Evolutionary conservation across 2,888 invertebrate species (phyloP), one percentile per base, ranked within the genome.

Genomic region (Oxycera nigricornis): DNA sequence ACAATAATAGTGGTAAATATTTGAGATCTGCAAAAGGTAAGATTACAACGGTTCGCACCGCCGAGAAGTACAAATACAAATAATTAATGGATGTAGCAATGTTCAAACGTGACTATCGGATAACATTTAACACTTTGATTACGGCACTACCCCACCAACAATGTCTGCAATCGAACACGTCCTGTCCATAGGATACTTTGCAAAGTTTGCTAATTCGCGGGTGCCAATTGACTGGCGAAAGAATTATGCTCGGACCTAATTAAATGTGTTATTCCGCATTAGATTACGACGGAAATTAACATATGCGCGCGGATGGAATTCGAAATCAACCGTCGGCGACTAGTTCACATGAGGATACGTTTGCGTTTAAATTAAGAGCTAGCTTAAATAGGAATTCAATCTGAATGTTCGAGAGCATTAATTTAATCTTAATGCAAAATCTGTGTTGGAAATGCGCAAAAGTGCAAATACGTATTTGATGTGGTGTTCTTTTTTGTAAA

Each of bases 251-350:
- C 26, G 50, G 22, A 50, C 50, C 68, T 68, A 68, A 68, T 68
- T 68, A 68, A 68, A 68, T 52, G 68, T 50, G 68, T 68, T 52
- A 68, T 68, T 68, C 68, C 68, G 68, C 68, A 50, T 50, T 68
- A 50, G 68, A 68, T 68, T 68, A 50, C 24, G 22, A 17, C 11
- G 30, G 39, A 68, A 52, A 68, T 52, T 52, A 68, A 46, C 68
- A 68, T 68, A 68, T 28, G 62, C 20, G 62, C 62, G 26, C 20
- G 22, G 20, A 3, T 7, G 31, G 20, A 31, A 62, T 62, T 62
- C 31, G 7, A 62, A 62, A 55, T 55, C 55, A 22, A 4, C 4
- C 46, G 3, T 46, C n/a, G 3, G 46, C 17, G 46, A 14, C 46
- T 17, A 14, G 14, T 14, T n/a, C n/a, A n/a, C n/a, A n/a, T n/a